A percentile compares a stretch with the other conserved stretches of the same genome.
These are phyloP conservation scores for Phaedon cochleariae DNA, from an alignment of 2,888 invertebrate genomes.

Conservation along the genomic window DNA sequence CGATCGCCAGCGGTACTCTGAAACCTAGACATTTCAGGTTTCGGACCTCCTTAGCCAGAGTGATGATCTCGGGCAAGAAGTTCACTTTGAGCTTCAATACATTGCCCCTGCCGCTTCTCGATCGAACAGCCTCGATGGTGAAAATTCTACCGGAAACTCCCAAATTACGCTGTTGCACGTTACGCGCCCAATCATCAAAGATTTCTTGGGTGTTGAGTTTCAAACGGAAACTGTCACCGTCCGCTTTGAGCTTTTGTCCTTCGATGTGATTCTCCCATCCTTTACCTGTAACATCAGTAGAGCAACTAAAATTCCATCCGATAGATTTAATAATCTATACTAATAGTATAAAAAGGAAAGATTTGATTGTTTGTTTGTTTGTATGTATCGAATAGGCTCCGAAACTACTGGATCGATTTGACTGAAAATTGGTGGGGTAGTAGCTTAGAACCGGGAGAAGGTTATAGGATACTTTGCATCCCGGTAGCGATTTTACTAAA, in stretches of 20 bases:
- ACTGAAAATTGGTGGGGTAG: too few species aligned
- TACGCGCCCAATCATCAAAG: constrained; percentile 97
- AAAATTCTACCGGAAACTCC: constrained; percentile 95
- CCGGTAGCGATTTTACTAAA: too few species aligned
- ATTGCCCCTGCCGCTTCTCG: constrained; percentile 81
- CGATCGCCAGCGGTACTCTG: constrained; percentile 95
- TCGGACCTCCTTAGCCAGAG: constrained; percentile 96
- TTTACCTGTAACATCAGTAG: constrained; percentile 68
- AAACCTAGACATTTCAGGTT: constrained; percentile 96
- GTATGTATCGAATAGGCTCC: too few species aligned
- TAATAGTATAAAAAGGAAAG: too few species aligned
- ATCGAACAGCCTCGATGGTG: constrained; percentile 85
- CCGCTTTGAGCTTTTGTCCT: constrained; percentile 96
- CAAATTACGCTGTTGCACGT: constrained; percentile 92
- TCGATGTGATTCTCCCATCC: constrained; percentile 99
- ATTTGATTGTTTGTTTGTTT: too few species aligned
- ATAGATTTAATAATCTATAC: too few species aligned
- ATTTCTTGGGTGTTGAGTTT: constrained; percentile 97
- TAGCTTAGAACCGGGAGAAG: too few species aligned
- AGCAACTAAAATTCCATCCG: too few species aligned
- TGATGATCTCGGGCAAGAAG: constrained; percentile 98
- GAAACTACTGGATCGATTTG: too few species aligned
- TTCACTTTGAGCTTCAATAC: constrained; percentile 92
- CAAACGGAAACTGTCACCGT: constrained; percentile 96
- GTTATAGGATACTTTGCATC: too few species aligned